Evolutionary conservation across 1,140 invertebrate genomes (phyloP), one percentile per base, ranked within the genome.

Genomic region (Drosophila arizonae): DNA sequence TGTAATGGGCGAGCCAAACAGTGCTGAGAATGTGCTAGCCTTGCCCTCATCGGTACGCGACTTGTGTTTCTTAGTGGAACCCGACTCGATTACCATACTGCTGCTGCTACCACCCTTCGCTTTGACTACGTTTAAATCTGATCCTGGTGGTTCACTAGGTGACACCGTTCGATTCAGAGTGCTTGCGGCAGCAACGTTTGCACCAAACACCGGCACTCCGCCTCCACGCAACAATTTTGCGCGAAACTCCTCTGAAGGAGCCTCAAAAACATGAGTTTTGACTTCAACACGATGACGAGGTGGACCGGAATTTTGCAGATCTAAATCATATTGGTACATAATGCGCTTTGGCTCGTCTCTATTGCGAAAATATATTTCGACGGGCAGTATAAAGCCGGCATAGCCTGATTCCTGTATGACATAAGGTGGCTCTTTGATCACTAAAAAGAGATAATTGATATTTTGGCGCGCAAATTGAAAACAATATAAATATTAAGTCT

Each of bases 351-450:
- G 97, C 88, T 98, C 96, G 91, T 98, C 96, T 91, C 97, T 97
- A 91, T 96, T 98, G 74, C 95, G 96, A 76, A 99, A 95, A 90
- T 97, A 96, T 60, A 99, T 95, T 78, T 98, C 96, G 81, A 99
- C 98, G 2, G 96, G 96, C 52, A 99, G 93, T 45, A 94, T 93
- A 91, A 99, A 99, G 15, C 98, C 97, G 63, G 97, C 98, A 94
- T 99, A 99, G 2, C 98, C 98, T 6, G 96, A 96, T 91, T 99
- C 98, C 79, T 96, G 95, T 15, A 99, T 94, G 52, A 94, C 92
- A 93, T 97, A 99, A n/a, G 98, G 98, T 43, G 97, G 97, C 62
- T 97, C 96, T 89, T 97, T 98, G 1, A 97, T 91, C 76, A 96
- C 96, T 97, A 92, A 68, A 94, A 94, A 65, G 8, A 8, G 39